Base-by-base conservation (phyloP, 2,888 invertebrate genomes). In the Drosophila merina region DNA sequence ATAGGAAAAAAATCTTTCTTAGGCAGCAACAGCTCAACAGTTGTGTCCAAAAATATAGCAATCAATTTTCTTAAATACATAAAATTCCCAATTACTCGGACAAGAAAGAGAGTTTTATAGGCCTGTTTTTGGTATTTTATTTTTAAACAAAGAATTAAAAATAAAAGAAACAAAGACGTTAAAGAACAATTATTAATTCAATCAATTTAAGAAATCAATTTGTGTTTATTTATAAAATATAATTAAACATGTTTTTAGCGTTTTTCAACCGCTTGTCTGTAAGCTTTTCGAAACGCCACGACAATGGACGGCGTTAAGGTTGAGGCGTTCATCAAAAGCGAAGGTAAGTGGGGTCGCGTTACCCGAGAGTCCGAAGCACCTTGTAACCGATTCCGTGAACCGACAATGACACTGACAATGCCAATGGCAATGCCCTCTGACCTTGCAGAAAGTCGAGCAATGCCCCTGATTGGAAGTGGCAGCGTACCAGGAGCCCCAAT, bases 291-390 rank as follows among this genome's bases (percentile, higher is more conserved):
- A 36, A 25, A 25, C 31, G n/a, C 31, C 30, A 40, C 40, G 14
- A 62, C 60, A 70, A 70, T 70, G 69, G 69, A 70, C 54, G 52
- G 52, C 52, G 64, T 70, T 72, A 70, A 69, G 87, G 87, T 67
- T 80, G 89, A 81, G 86, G 86, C 79, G 47, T 68, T 62, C 38
- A 86, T 89, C 73, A 89, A 90, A 82, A 77, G 80, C 72, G 89
- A 90, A 90, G 89, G 89, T 90, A 74, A 86, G 74, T 48, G 33
- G 55, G 49, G 33, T 40, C 50, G 33, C 38, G n/a, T 30, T 28
- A 56, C 36, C 20, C 62, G 62, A 60, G 62, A 60, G 50, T 55
- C 62, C 71, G 44, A 56, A 20, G 55, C 57, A 68, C 57, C 69
- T 69, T 72, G 69, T 49, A 72, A 50, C 52, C 42, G 31, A 42